Conservation (phyloP, 1,140 invertebrate genomes). For the Pectinophora gossypiella region DNA sequence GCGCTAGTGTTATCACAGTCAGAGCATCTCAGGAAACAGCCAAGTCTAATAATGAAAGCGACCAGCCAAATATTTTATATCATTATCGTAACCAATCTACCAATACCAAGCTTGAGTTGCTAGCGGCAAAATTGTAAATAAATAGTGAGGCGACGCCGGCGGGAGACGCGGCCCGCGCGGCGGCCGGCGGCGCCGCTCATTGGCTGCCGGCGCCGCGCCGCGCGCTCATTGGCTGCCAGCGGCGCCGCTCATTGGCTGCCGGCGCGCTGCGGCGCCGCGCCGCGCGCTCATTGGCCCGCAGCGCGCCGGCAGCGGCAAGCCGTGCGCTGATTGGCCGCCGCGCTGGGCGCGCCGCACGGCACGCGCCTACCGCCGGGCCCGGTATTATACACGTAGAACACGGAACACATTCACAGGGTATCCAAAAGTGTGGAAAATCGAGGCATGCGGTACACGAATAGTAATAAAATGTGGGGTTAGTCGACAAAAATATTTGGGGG, state of each 20-base stretch:
- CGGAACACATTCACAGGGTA: conserved; percentile 49
- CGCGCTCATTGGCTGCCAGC: neutral
- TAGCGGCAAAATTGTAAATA: conserved; percentile 46
- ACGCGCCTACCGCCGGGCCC: conserved; percentile 18
- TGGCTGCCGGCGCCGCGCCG: neutral
- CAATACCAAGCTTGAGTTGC: conserved; percentile 49
- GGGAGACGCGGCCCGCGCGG: neutral
- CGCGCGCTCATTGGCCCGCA: neutral
- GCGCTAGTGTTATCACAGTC: conserved; percentile 22
- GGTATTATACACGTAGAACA: conserved; percentile 41
- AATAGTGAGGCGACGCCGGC: conserved; percentile 19
- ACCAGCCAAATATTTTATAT: conserved; percentile 59
- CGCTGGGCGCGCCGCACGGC: conserved; percentile 15
- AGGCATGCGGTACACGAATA: conserved; percentile 45
- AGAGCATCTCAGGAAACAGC: conserved; percentile 54
- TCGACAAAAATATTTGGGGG: conserved; percentile 50
- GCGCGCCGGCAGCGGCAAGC: neutral
- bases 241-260: conserved; percentile 8
- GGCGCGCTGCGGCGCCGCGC: conserved; percentile 13
- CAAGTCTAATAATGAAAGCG: conserved; percentile 58
- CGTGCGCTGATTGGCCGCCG: conserved; percentile 11
- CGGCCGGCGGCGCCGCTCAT: neutral
- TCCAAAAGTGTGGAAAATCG: conserved; percentile 34
- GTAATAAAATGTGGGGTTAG: conserved; percentile 35
- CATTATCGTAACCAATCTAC: conserved; percentile 34